phyloP scores from a whole-genome alignment of 2,113 vertebrate genomes.

The Phylloscopus whistleri region DNA sequence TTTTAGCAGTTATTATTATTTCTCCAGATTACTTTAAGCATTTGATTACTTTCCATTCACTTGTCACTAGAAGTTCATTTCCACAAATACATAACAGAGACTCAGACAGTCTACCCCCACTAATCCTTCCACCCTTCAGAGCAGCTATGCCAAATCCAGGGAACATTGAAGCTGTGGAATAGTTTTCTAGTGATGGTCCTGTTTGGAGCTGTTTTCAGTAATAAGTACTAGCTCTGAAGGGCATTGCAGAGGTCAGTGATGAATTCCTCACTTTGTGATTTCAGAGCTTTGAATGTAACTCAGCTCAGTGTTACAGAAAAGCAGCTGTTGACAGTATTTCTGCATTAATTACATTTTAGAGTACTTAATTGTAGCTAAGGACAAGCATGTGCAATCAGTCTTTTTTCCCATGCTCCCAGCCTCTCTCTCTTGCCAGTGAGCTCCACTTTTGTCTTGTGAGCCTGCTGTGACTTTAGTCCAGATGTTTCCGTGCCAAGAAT shows the following conservation, averaged over 20 bases:
- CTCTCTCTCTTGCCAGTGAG: not conserved
- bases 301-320: not conserved
- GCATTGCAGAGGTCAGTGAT: not conserved
- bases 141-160: not conserved
- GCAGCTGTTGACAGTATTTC: slow-evolving; percentile 26
- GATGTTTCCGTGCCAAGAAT: slow-evolving; percentile 6
- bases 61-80: not conserved
- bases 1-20: not conserved
- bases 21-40: not conserved
- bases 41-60: not conserved
- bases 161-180: not conserved
- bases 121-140: not conserved
- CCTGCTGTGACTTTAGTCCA: slow-evolving; percentile 2
- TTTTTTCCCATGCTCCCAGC: not conserved
- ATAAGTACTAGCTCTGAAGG: not conserved
- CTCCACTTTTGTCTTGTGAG: not conserved
- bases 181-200: not conserved
- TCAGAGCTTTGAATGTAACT: not conserved
- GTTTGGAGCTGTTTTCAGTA: not conserved
- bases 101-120: not conserved
- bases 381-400: not conserved
- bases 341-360: not conserved
- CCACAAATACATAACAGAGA: not conserved
- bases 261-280: not conserved
- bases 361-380: not conserved